Conservation (phyloP, 2,888 invertebrate genomes). For the Clostera curtula region DNA sequence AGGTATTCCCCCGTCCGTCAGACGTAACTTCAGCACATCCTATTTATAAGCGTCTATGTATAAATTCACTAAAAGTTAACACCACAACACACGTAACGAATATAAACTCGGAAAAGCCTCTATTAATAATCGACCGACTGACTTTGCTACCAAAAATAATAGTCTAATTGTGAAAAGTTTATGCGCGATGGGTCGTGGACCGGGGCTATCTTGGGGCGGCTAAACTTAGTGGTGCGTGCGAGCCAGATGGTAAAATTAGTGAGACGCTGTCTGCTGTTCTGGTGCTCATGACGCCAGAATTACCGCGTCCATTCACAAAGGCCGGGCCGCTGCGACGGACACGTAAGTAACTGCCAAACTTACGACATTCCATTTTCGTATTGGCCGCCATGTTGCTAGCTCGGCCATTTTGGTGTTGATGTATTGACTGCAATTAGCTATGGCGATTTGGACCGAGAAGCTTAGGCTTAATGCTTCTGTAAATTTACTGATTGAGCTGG, state of each 20-base stretch:
- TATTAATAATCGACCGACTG: conserved; percentile 77
- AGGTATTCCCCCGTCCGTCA: conserved; percentile 75
- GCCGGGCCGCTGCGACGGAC: conserved; percentile 42
- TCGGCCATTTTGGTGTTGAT: conserved; percentile 31
- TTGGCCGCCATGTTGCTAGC: conserved; percentile 49
- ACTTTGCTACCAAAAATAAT: conserved; percentile 77
- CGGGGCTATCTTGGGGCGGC: conserved; percentile 75
- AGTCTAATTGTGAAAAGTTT: conserved; percentile 77
- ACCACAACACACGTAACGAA: conserved; percentile 76
- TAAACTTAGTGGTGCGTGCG: conserved; percentile 75
- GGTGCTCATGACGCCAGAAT: conserved; percentile 61
- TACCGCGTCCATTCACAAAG: conserved; percentile 59
- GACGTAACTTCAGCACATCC: conserved; percentile 75
- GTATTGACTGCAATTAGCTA: conserved; percentile 20
- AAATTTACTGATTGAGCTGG: too few species aligned
- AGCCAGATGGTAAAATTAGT: conserved; percentile 74
- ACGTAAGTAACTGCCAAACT: conserved; percentile 64
- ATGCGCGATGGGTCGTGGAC: conserved; percentile 75
- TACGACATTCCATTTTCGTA: conserved; percentile 66
- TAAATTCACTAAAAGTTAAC: conserved; percentile 76
- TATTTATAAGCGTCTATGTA: conserved; percentile 76
- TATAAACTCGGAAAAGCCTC: conserved; percentile 76
- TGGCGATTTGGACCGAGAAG: too few species aligned
- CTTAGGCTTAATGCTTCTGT: too few species aligned
- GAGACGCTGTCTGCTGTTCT: conserved; percentile 68